Evolutionary conservation across 2,113 vertebrate species (phyloP), one percentile per base, ranked within the genome.

Genomic region (Solea solea): DNA sequence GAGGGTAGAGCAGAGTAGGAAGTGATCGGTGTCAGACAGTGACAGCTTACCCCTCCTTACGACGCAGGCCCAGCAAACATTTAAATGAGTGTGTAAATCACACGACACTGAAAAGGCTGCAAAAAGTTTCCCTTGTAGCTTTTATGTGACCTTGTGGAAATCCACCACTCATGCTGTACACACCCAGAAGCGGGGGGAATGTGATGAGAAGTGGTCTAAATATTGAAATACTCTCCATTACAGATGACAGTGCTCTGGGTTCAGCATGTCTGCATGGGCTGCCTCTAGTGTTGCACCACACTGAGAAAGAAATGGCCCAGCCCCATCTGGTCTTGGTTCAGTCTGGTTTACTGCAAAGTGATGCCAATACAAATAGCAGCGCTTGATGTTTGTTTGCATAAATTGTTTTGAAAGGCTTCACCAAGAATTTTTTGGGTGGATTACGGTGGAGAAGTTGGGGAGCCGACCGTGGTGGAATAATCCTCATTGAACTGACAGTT

Each of bases 401-500:
- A 97, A 97, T 95, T 96, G 95, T 98, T 98, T 96, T 97, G 96
- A 97, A 95, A 96, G 95, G 95, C 94, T 95, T 96, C 94, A 93
- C 93, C 91, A 93, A 82, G 93, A 95, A 93, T 96, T 96, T 95
- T 95, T 95, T 89, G 91, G 92, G 94, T 72, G 85, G 86, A 95
- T 96, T 96, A 95, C 88, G 94, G 89, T 89, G 88, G 87, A 86
- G 89, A 93, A 93, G 90, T 90, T 74, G 80, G 86, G 84, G 84
- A 90, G 90, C 94, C 81, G 81, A 82, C 45, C 48, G 89, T 94
- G 86, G 90, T 90, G 75, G 78, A 91, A 88, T 91, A 91, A 92
- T 91, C 87, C 87, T 80, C 70, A 54, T 78, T 78, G 81, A 89
- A 86, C 82, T 92, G 88, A 92, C 89, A 90, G 87, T 83, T 72